Conservation (phyloP, 2,888 invertebrate species). For the Abscondita cerata region DNA sequence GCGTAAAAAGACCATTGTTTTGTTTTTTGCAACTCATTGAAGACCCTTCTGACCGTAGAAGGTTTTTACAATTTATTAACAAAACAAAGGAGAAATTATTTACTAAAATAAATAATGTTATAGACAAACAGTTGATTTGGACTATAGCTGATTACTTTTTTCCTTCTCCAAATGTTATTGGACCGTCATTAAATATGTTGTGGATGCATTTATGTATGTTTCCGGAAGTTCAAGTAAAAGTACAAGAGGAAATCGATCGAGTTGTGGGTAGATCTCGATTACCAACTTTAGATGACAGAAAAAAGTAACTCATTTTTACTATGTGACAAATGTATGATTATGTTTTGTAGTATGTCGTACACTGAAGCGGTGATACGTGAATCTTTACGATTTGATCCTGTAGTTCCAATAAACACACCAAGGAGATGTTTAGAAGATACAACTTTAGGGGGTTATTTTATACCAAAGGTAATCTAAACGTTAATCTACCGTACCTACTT, state of each 20-base stretch:
- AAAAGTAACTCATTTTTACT: conserved; percentile 54
- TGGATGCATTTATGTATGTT: conserved; percentile 64
- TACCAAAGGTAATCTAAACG: conserved; percentile 70
- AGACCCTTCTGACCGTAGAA: no score
- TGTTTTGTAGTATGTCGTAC: conserved; percentile 53
- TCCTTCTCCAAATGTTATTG: conserved; percentile 64
- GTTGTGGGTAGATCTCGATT: conserved; percentile 67
- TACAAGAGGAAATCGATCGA: conserved; percentile 68
- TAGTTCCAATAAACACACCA: conserved; percentile 54
- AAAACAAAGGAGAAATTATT: no score
- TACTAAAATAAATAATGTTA: no score
- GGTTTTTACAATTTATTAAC: no score
- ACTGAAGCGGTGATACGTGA: conserved; percentile 58
- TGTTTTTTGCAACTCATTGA: no score
- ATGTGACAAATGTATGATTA: not conserved
- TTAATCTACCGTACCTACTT: conserved; percentile 4
- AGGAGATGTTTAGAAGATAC: conserved; percentile 72
- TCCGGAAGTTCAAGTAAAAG: conserved; percentile 64
- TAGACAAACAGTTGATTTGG: conserved; percentile 67
- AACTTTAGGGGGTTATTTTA: conserved; percentile 69
- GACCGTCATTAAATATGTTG: conserved; percentile 60
- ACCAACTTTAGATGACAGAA: conserved; percentile 67
- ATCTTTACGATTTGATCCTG: conserved; percentile 51
- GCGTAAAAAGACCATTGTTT: no score
- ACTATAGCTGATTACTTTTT: conserved; percentile 67